Evolutionary conservation across 2,113 vertebrate genomes (phyloP), one percentile per base, ranked within the genome.

Genomic region (Lagopus muta): DNA sequence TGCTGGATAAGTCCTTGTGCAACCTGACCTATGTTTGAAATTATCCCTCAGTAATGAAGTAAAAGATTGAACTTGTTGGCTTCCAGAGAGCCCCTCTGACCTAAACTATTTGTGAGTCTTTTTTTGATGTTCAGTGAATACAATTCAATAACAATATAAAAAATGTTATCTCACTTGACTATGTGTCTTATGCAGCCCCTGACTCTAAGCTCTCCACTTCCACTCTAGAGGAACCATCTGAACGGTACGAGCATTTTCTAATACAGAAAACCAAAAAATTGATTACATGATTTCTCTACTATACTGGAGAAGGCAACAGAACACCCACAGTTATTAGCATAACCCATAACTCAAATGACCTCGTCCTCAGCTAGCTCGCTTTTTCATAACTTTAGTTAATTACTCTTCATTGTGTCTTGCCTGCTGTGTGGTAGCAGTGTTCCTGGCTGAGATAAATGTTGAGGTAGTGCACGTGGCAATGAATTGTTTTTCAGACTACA

Each of bases 331-430:
- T 50, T 92, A 34, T 30, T 79, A 47, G 40, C 10, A 34, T 69
- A 83, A 72, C 6, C 3, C 36, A 62, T 11, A 62, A 40, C 16
- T 57, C 40, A 66, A 38, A 92, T 50, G 2, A 72, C 21, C 32
- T 86, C 8, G 61, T 55, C 17, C 6, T 70, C 7, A 3, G 2
- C 6, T 65, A 70, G 36, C 21, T 38, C 15, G 8, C 87, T 25
- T n/a, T 87, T 81, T 74, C 47, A 20, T 42, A 32, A 17, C 5
- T 42, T 66, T 62, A 27, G 10, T 50, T 72, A 8, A 36, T 64
- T 36, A 21, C 11, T 0, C 0, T 57, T 75, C 27, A 40, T 47
- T 3, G 0, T 8, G 64, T 45, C 30, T 54, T 55, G 38, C 42
- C 36, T 66, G 20, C 48, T 45, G 27, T 7, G 7, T 11, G 50